A percentile compares a stretch with the other conserved stretches of the same genome.
Evolutionary conservation across 2,888 invertebrate genomes (phyloP).

Genomic region (Adineta ricciae): DNA sequence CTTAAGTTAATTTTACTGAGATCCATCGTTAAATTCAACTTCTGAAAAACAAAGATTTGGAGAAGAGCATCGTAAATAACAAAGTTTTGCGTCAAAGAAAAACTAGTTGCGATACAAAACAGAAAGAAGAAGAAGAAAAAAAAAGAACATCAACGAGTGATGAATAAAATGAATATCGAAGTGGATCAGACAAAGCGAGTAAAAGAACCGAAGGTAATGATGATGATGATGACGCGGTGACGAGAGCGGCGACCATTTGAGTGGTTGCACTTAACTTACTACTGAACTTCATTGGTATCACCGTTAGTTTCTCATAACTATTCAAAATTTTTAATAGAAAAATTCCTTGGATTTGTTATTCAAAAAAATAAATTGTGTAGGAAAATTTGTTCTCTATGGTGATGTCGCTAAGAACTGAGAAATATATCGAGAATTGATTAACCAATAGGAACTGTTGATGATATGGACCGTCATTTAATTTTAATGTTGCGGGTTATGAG

Average conservation of each 20-base stretch:
- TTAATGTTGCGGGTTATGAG: background rate
- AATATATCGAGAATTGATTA: background rate
- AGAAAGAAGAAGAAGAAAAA: background rate
- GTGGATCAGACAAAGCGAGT: background rate
- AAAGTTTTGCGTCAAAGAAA: background rate
- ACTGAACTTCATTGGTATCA: background rate
- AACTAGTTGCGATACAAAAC: background rate
- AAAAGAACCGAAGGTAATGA: background rate
- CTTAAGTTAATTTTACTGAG: slow-evolving; percentile 7
- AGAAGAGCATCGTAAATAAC: background rate
- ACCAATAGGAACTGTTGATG: background rate
- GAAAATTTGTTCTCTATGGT: background rate
- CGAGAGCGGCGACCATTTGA: background rate
- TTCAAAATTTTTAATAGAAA: background rate
- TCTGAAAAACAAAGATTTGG: background rate
- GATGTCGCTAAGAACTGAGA: background rate
- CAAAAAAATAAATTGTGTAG: background rate
- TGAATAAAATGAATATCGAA: background rate
- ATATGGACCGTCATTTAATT: background rate
- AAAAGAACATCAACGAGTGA: background rate
- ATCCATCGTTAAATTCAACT: background rate
- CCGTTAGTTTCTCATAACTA: background rate
- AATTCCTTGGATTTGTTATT: background rate
- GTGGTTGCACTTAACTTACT: background rate
- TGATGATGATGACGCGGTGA: background rate